A percentile compares a stretch with the other conserved stretches of the same genome.
Conservation (phyloP, 1,140 invertebrate species). For the Cylas formicarius region DNA sequence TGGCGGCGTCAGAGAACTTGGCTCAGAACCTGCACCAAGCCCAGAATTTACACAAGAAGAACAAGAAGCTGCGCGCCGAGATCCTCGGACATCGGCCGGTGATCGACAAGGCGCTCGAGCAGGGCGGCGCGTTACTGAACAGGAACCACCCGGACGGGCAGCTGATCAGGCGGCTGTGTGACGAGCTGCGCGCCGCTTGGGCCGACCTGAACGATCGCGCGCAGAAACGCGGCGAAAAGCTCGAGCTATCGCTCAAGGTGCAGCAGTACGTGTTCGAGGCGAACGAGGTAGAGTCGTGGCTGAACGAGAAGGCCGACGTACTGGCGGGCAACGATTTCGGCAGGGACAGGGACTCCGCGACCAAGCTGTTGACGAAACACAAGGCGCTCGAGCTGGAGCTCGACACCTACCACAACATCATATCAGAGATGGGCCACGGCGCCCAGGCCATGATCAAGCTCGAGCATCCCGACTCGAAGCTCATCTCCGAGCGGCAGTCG, state of each 20-base stretch:
- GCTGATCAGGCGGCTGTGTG: constrained; percentile 63
- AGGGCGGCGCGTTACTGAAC: constrained; percentile 61
- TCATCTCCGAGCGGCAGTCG: constrained; percentile 70
- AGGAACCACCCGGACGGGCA: constrained; percentile 65
- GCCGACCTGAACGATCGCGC: constrained; percentile 60
- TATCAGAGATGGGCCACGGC: constrained; percentile 84
- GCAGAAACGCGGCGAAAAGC: constrained; percentile 61
- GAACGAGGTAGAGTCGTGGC: constrained; percentile 88
- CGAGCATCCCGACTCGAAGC: constrained; percentile 72
- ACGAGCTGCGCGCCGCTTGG: constrained; percentile 60
- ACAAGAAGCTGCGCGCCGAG: constrained; percentile 84
- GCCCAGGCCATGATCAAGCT: constrained; percentile 70
- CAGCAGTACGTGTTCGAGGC: constrained; percentile 89
- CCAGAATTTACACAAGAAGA: constrained; percentile 87
- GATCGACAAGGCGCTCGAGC: constrained; percentile 72
- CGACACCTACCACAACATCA: constrained; percentile 87
- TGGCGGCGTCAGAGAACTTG: constrained; percentile 66
- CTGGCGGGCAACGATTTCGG: constrained; percentile 77
- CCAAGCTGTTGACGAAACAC: constrained; percentile 86
- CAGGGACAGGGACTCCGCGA: constrained; percentile 79
- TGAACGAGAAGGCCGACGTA: constrained; percentile 78
- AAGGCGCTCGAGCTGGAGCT: constrained; percentile 88
- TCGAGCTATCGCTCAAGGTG: constrained; percentile 79
- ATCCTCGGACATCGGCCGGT: constrained; percentile 72
- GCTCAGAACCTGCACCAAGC: constrained; percentile 85